Evolutionary conservation across 2,113 vertebrate genomes (phyloP), one percentile per base, ranked within the genome.

Genomic region (Carlito syrichta): DNA sequence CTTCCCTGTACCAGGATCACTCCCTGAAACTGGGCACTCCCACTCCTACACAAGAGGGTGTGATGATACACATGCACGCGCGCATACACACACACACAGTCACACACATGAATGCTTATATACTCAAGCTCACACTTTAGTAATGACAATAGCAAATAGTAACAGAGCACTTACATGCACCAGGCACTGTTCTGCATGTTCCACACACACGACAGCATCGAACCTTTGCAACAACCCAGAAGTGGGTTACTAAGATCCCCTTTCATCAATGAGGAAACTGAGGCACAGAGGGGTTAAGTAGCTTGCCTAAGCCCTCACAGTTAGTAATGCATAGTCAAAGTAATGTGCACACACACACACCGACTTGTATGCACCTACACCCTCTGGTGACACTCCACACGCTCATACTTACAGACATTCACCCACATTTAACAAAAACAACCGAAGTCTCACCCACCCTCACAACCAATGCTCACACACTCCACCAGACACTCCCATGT

Each of bases 141-240:
- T 16, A 56, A 63, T 8, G 48, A 79, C 19, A 82, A 8, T 0
- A 25, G 81, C 45, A 2, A 68, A 27, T 23, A 25, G 13, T 30
- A 7, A 22, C 2, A 0, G 12, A 32, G 48, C 27, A 4, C 52
- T 25, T 5, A 32, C n/a, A 0, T 0, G 0, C 9, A 3, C 56
- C 38, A 10, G 38, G 32, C 10, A 0, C 17, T 56, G 38, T 69
- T 45, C 88, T 38, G 10, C 45, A 60, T 2, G 3, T 25, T 14
- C 43, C 8, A 3, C 2, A 20, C 0, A 8, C 6, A 35, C 1
- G 0, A 9, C 17, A 14, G 38, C 38, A 27, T 5, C 0, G 20
- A 68, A 6, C 27, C 23, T 82, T 68, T 43, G 3, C 4, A 8
- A 22, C 77, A 38, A 20, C 38, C 58, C 32, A 4, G 11, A 2